phyloP scores from a whole-genome alignment of 2,888 invertebrate genomes.

The Ormia ochracea region DNA sequence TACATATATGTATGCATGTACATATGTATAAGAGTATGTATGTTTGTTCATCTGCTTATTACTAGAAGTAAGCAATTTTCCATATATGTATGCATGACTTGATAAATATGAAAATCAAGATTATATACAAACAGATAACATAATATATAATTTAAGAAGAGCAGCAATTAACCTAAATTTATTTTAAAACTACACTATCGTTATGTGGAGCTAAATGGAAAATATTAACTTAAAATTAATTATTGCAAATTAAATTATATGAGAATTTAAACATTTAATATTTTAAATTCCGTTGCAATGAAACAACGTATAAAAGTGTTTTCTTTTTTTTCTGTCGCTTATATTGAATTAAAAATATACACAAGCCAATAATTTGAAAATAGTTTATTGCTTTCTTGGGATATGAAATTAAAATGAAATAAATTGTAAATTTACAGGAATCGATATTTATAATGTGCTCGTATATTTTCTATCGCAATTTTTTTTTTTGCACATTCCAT shows the following conservation, averaged over 20 bases:
- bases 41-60: too few species aligned
- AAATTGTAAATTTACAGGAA: neutral
- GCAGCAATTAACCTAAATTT: slow-evolving; percentile 19
- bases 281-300: slow-evolving; percentile 16
- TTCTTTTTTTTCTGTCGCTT: too few species aligned
- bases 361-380: slow-evolving; percentile 1
- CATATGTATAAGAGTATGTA: neutral
- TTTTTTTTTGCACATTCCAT: too few species aligned
- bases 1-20: neutral
- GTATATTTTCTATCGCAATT: neutral
- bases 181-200: neutral
- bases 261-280: slow-evolving; percentile 13
- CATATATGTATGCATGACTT: slow-evolving; percentile 16
- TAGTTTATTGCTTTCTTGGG: slow-evolving; percentile 15
- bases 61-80: slow-evolving; percentile 9
- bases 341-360: slow-evolving; percentile 1
- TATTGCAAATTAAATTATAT: slow-evolving; percentile 1
- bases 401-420: neutral
- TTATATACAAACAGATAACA: neutral
- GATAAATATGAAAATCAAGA: neutral
- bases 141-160: neutral
- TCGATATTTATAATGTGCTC: neutral
- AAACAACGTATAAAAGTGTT: slow-evolving; percentile 26
- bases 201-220: neutral
- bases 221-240: neutral